phyloP scores from a whole-genome alignment of 2,888 invertebrate genomes.

The Drosophila paranaensis region DNA sequence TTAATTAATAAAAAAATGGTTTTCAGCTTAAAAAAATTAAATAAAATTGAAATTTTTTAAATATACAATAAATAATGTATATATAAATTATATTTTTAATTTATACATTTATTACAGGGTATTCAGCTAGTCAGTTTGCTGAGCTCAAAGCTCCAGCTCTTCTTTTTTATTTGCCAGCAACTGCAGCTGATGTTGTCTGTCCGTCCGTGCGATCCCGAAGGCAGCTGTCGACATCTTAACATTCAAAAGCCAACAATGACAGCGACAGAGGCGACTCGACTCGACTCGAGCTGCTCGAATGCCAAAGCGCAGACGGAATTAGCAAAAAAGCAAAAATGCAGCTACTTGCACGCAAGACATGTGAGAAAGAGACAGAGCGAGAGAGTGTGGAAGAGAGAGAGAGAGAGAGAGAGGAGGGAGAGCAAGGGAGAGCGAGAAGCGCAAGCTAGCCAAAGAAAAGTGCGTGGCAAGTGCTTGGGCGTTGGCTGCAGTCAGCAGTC shows the following conservation, averaged over 20 bases:
- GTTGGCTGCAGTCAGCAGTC: slow-evolving; percentile 43
- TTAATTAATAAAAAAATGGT: too few relatives aligned
- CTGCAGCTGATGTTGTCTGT: slow-evolving; percentile 25
- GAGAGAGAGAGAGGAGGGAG: neutral
- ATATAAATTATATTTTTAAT: too few relatives aligned
- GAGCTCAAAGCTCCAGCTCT: slow-evolving; percentile 20
- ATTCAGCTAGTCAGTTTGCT: neutral
- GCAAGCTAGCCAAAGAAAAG: slow-evolving; percentile 35
- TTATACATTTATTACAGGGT: neutral
- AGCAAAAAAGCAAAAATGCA: slow-evolving; percentile 79
- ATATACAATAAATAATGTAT: too few relatives aligned
- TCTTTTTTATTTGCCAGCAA: slow-evolving; percentile 66
- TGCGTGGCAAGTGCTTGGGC: slow-evolving; percentile 54
- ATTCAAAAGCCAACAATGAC: slow-evolving; percentile 78
- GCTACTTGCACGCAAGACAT: slow-evolving; percentile 70
- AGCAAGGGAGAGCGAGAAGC: neutral
- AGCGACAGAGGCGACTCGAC: slow-evolving; percentile 46
- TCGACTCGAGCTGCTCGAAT: slow-evolving; percentile 51
- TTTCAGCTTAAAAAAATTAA: too few relatives aligned
- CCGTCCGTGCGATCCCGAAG: slow-evolving; percentile 40
- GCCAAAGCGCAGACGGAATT: slow-evolving; percentile 69
- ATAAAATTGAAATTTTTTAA: too few relatives aligned
- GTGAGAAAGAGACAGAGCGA: slow-evolving; percentile 4
- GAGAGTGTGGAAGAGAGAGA: neutral
- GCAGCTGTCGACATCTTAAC: slow-evolving; percentile 79